Evolutionary conservation across 1,140 invertebrate genomes (phyloP), one percentile per base, ranked within the genome.

Genomic region (Lithobius niger): DNA sequence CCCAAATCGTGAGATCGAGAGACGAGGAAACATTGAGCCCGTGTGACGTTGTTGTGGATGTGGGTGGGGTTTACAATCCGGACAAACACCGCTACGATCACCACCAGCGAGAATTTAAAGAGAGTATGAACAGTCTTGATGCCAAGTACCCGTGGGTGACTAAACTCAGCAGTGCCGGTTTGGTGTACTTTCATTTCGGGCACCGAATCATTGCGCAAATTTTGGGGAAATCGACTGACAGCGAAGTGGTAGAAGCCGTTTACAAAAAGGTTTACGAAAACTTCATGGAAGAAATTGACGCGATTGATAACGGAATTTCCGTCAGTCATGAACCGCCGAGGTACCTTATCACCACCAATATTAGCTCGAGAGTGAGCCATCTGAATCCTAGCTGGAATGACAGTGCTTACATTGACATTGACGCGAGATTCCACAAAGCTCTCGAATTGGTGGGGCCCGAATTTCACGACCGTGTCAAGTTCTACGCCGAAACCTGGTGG

Each of bases 31-130:
- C 86, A 57, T 73, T 98, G 42, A 76, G 84, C 15, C 78, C 77
- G 3, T 97, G 93, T 75, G 89, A 97, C 67, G 83, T 98, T 61
- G 89, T 99, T 21, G 83, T 99, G 2, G 96, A 99, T 75, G 94
- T 99, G 25, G 96, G 96, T n/a, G 82, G 77, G 3, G 78, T 81
- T 18, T 99, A 86, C 72, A 79, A 97, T 74, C 82, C 81, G 48
- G 66, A 70, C 1, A 82, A 65, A 45, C 76, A 84, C 57, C 76
- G 84, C 63, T 99, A 86, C 73, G 96, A 99, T 73, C 96, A 99
- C 73, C 96, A 99, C 70, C 95, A 98, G 72, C 80, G 80, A 59
- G 72, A 73, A 18, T 87, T 87, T 62, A 69, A 64, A 2, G 77
- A 84, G 54, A 76, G 79, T 0, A 72, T 83, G 66, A 75, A 73